Evolutionary conservation across 2,888 invertebrate species (phyloP).

Genomic region (Callosobruchus maculatus): DNA sequence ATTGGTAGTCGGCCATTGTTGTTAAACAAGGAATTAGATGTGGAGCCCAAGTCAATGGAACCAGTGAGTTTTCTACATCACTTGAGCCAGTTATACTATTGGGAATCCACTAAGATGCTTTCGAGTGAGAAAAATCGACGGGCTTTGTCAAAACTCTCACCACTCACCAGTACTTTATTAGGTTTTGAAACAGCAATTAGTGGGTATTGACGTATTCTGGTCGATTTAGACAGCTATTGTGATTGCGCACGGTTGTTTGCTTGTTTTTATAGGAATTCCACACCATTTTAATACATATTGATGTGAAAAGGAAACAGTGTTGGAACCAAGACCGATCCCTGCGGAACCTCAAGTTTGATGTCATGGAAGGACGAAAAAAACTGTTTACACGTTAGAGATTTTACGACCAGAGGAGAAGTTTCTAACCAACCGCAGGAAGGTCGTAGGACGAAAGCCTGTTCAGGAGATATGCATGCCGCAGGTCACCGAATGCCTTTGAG

Average conservation of each 20-base stretch:
- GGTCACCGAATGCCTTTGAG: too few relatives aligned
- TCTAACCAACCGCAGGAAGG: too few relatives aligned
- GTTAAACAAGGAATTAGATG: constrained; percentile 32
- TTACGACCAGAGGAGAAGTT: too few relatives aligned
- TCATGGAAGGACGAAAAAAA: too few relatives aligned
- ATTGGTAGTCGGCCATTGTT: constrained; percentile 28
- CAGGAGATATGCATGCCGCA: too few relatives aligned
- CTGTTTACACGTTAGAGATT: too few relatives aligned
- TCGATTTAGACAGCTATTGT: neutral
- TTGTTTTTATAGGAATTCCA: too few relatives aligned
- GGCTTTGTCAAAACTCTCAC: neutral
- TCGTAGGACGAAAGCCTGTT: too few relatives aligned
- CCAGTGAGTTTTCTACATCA: constrained; percentile 12
- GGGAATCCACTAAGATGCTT: neutral
- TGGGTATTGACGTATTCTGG: neutral
- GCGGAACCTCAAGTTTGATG: too few relatives aligned
- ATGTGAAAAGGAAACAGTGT: too few relatives aligned
- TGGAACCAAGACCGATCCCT: too few relatives aligned
- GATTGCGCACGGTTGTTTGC: neutral
- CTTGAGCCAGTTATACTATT: constrained; percentile 9
- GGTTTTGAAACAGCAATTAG: neutral
- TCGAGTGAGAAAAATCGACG: neutral
- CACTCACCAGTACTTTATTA: neutral
- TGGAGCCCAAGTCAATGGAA: constrained; percentile 12
- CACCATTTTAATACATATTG: too few relatives aligned